Evolutionary conservation across 2,888 invertebrate genomes (phyloP).

Genomic region (Synergus itoensis): DNA sequence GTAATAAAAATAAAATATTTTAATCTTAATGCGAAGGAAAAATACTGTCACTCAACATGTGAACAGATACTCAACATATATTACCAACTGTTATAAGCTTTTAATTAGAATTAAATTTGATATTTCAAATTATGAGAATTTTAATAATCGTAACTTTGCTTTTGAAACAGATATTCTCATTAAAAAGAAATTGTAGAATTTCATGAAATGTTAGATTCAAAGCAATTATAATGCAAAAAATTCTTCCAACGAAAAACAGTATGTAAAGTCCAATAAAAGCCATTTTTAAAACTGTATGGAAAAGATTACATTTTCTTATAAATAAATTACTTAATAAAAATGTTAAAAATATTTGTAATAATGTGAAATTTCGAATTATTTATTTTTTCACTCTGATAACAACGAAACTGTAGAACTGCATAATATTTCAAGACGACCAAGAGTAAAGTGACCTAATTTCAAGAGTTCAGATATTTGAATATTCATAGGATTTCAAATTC

Average conservation of each 20-base stretch:
- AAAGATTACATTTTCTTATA: not conserved
- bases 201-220: too few relatives aligned
- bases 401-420: not conserved
- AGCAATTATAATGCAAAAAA: too few relatives aligned
- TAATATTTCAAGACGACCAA: not conserved
- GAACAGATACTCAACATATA: not conserved
- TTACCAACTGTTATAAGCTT: not conserved
- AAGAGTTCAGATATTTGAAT: conserved; percentile 33
- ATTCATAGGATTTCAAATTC: conserved; percentile 19
- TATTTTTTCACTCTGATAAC: not conserved
- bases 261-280: not conserved
- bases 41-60: not conserved
- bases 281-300: not conserved
- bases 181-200: too few relatives aligned
- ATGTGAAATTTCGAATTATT: not conserved
- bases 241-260: not conserved
- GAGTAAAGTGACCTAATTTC: conserved; percentile 30
- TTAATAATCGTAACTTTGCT: too few relatives aligned
- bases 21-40: not conserved
- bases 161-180: too few relatives aligned
- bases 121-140: not conserved
- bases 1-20: not conserved
- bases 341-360: not conserved
- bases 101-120: not conserved
- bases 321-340: not conserved